These are phyloP conservation scores for Drosophila pegasa DNA, from an alignment of 2,888 invertebrate genomes.

Conservation along the genomic window DNA sequence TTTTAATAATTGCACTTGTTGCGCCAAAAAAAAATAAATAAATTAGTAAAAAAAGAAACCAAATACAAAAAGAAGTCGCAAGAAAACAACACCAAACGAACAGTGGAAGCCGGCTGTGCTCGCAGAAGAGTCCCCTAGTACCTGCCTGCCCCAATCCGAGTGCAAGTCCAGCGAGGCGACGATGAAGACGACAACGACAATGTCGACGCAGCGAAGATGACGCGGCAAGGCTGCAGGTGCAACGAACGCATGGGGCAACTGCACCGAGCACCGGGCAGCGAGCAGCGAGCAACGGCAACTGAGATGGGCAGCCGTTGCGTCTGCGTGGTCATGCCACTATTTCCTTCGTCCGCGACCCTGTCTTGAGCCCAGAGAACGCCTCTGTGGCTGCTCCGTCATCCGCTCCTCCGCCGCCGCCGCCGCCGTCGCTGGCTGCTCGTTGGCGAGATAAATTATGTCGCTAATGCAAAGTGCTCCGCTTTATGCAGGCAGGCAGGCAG, in stretches of 20 bases:
- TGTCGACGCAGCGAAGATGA: constrained; percentile 65
- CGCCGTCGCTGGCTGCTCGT: constrained; percentile 60
- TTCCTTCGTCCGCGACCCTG: constrained; percentile 9
- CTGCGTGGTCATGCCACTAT: constrained; percentile 73
- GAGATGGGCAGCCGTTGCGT: constrained; percentile 73
- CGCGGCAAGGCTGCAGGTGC: constrained; percentile 80
- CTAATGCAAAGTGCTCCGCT: constrained; percentile 85
- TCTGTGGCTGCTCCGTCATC: constrained; percentile 26
- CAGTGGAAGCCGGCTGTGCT: constrained; percentile 68
- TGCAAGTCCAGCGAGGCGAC: constrained; percentile 59
- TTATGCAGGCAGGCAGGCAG: constrained; percentile 63
- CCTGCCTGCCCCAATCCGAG: constrained; percentile 35
- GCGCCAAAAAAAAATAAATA: constrained; percentile 69
- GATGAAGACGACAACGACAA: constrained; percentile 74
- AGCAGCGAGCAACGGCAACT: constrained; percentile 46
- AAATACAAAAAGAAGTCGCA: constrained; percentile 9
- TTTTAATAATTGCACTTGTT: constrained; percentile 81
- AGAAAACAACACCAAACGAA: constrained; percentile 53
- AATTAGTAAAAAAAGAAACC: constrained; percentile 53
- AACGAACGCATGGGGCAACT: constrained; percentile 58
- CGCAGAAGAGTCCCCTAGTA: constrained; percentile 31
- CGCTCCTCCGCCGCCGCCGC: constrained; percentile 16
- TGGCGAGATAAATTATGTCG: constrained; percentile 85
- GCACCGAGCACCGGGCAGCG: constrained; percentile 31
- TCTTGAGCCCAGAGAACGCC: constrained; percentile 10